Evolutionary conservation across 2,113 vertebrate genomes (phyloP).

Genomic region (Rhabdomys dilectus): DNA sequence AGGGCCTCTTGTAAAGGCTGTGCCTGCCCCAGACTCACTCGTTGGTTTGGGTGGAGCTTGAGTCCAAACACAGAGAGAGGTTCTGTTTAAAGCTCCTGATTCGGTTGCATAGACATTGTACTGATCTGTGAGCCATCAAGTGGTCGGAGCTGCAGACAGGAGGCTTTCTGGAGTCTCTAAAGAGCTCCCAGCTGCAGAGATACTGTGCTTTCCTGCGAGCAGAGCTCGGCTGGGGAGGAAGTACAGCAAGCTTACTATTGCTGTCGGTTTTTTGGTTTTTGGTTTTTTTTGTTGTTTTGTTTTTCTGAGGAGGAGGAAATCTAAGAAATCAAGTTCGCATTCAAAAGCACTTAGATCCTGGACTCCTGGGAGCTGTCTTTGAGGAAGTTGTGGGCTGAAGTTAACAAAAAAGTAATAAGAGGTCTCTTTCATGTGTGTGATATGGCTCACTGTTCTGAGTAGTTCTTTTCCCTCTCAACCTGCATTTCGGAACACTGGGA

Average conservation of each 20-base stretch:
- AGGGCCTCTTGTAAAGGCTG: neutral
- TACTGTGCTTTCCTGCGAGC: fast-evolving
- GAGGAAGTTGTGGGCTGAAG: conserved; percentile 24
- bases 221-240: neutral
- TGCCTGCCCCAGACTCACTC: neutral
- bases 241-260: fast-evolving
- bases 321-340: neutral
- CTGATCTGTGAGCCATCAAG: neutral
- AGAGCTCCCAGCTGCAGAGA: neutral
- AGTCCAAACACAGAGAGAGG: neutral
- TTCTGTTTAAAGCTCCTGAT: neutral
- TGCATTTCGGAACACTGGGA: neutral
- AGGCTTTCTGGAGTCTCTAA: neutral
- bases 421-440: neutral
- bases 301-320: neutral
- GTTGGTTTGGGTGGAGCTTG: neutral
- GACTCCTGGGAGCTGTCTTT: conserved; percentile 12
- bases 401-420: conserved; percentile 17
- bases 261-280: too few species aligned
- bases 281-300: too few species aligned
- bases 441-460: fast-evolving
- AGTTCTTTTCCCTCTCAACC: neutral
- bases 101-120: neutral
- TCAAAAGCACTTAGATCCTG: neutral
- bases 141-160: too few species aligned